Base-by-base conservation (phyloP, 2,888 invertebrate species). In the Campaea margaritaria region DNA sequence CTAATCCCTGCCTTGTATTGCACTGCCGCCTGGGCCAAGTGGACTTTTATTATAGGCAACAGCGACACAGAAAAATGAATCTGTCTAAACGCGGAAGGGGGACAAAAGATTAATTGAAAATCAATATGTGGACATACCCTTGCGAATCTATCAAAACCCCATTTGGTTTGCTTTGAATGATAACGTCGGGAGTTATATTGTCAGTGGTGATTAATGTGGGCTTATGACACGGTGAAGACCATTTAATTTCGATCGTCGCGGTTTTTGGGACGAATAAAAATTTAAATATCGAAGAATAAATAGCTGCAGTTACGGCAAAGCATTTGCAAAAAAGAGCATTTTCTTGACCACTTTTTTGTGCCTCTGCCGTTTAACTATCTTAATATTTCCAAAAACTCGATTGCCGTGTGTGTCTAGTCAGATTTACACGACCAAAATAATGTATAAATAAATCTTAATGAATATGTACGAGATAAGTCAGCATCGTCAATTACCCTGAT, bases 71-170 rank as follows among this genome's bases (percentile, higher is more conserved):
- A 82, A 83, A 84, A 83, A 85, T 85, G 82, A 83, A 81, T 83
- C 80, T 81, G 81, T 82, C 84, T 78, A 78, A 85, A 82, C 82
- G 79, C 74, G 36, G 31, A 80, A 85, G 81, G 82, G 83, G 86
- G 82, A 86, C 86, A 87, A 86, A 88, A 88, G 89, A 89, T 89
- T 87, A 90, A 91, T 89, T 90, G 86, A 87, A 89, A 91, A 90
- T 89, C 88, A 78, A 89, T 89, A 85, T 75, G 71, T 78, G 80
- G 82, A 81, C 81, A 83, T 83, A 85, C 87, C 86, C 87, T 83
- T 78, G 83, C 83, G 77, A 85, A 84, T 85, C 85, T 89, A 88
- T 88, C 85, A 86, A 85, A 89, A 86, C 80, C 83, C 44, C 82
- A 84, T 87, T 86, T 82, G 81, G 84, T 85, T 83, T 82, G 86